Percentiles rank a stretch among this genome's conserved stretches.
phyloP scores from a whole-genome alignment of 2,888 invertebrate genomes.

The Reticulitermes lucifugus region DNA sequence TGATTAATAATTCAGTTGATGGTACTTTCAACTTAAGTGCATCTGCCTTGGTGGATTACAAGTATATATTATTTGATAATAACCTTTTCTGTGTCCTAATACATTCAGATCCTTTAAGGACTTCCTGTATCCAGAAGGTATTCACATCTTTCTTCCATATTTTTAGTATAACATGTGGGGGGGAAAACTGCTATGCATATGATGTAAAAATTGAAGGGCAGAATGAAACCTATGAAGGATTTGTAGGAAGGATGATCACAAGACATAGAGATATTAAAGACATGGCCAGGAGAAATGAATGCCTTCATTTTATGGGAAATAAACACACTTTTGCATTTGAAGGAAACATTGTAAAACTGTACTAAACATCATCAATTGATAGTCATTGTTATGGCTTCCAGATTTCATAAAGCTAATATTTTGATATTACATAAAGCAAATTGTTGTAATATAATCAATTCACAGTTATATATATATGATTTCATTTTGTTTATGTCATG shows the following conservation, averaged over 20 bases:
- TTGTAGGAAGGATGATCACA: not conserved
- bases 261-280: not conserved
- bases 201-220: not conserved
- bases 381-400: too few relatives aligned
- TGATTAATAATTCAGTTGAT: not conserved
- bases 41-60: not conserved
- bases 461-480: too few relatives aligned
- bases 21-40: not conserved
- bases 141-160: slow-evolving; percentile 5
- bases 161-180: not conserved
- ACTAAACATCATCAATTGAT: not conserved
- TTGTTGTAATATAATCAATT: too few relatives aligned
- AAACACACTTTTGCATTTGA: not conserved
- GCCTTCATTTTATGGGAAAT: slow-evolving; percentile 1
- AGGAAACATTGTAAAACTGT: not conserved
- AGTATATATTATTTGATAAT: not conserved
- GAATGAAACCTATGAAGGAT: not conserved
- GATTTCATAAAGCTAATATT: too few relatives aligned
- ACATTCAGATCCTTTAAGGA: slow-evolving; percentile 3
- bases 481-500: too few relatives aligned
- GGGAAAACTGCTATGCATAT: not conserved
- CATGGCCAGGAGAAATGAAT: not conserved
- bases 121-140: not conserved
- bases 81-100: not conserved
- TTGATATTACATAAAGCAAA: too few relatives aligned